These are phyloP conservation scores for Lochmaea crataegi DNA, from an alignment of 2,888 invertebrate genomes.

Conservation along the genomic window DNA sequence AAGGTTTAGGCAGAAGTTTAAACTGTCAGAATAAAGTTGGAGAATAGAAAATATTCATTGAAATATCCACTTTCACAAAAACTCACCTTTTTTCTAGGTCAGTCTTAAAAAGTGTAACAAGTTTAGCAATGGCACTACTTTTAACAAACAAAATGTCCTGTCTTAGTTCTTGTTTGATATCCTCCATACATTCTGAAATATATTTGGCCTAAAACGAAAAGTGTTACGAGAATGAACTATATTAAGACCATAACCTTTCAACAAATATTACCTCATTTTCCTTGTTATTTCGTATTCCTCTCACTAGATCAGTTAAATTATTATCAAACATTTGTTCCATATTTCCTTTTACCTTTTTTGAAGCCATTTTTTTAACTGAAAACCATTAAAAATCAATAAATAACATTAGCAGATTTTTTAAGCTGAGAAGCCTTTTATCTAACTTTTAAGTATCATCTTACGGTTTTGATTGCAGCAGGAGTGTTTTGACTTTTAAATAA, in stretches of 20 bases:
- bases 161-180: slow-evolving; percentile 97
- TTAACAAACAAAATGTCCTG: slow-evolving; percentile 98
- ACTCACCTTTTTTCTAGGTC: too few relatives aligned
- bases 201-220: too few relatives aligned
- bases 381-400: slow-evolving; percentile 46
- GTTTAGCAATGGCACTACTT: slow-evolving; percentile 98
- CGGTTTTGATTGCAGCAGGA: slow-evolving; percentile 35
- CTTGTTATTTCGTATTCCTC: slow-evolving; percentile 99
- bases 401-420: slow-evolving; percentile 26
- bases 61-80: too few relatives aligned
- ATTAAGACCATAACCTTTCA: too few relatives aligned
- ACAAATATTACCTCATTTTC: slow-evolving; percentile 90
- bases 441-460: slow-evolving; percentile 31
- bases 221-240: too few relatives aligned
- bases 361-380: slow-evolving; percentile 77
- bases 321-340: slow-evolving; percentile 99
- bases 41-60: too few relatives aligned
- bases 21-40: too few relatives aligned
- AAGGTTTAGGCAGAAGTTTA: too few relatives aligned
- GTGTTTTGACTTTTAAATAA: too few relatives aligned
- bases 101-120: too few relatives aligned
- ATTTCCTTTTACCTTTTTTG: slow-evolving; percentile 98
- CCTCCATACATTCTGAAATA: too few relatives aligned
- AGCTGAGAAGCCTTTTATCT: slow-evolving; percentile 3
- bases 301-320: slow-evolving; percentile 97